Evolutionary conservation across 2,797 vertebrate species (phyloP).

Genomic region (Gila robusta): DNA sequence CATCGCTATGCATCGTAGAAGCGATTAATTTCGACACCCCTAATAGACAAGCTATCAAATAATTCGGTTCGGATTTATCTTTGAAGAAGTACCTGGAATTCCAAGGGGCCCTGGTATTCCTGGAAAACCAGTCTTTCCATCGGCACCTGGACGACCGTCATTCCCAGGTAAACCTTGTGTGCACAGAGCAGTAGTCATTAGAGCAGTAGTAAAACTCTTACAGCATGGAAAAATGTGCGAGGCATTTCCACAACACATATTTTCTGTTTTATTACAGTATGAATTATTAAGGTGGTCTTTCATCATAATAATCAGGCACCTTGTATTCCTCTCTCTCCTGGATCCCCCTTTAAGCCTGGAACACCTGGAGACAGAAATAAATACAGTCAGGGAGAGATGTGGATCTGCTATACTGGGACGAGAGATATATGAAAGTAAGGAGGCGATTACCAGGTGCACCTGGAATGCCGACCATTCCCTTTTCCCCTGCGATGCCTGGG

Average conservation of each 20-base stretch:
- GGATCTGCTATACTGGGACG: not conserved
- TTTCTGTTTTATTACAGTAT: not conserved
- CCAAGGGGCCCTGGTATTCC: slow-evolving; percentile 14
- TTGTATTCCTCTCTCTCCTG: slow-evolving; percentile 41
- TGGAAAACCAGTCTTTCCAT: not conserved
- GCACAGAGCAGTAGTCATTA: not conserved
- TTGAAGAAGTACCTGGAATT: slow-evolving; percentile 29
- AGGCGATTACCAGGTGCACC: slow-evolving; percentile 34
- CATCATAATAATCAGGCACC: slow-evolving; percentile 19
- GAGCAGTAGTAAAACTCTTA: not conserved
- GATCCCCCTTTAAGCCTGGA: slow-evolving; percentile 47
- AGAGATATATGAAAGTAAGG: not conserved
- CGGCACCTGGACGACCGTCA: slow-evolving; percentile 11
- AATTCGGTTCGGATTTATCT: not conserved
- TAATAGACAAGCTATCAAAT: not conserved
- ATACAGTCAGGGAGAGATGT: not conserved
- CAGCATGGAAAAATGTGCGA: not conserved
- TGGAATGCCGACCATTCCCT: slow-evolving; percentile 12
- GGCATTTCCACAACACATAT: not conserved
- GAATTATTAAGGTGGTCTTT: not conserved
- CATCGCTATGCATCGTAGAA: no score
- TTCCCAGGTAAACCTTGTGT: slow-evolving; percentile 36
- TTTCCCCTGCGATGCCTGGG: slow-evolving; percentile 12
- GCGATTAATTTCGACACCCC: no score
- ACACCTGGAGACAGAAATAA: slow-evolving; percentile 21